Base-by-base conservation (phyloP, 2,888 invertebrate species). In the Ecliptopera silaceata region DNA sequence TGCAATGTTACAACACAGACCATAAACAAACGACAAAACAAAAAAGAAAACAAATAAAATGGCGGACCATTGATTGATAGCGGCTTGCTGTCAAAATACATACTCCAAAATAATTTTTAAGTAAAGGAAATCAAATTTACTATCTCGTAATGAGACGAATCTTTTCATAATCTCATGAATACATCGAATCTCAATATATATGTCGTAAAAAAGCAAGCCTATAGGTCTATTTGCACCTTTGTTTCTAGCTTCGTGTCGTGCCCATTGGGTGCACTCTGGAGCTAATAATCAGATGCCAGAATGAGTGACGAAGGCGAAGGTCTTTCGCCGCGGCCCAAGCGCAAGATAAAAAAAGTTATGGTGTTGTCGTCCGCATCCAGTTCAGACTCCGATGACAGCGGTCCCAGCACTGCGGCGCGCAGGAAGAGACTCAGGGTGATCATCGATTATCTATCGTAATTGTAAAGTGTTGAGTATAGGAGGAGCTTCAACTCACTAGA, bases 81-180 rank as follows among this genome's bases (percentile, higher is more conserved):
- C 90, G 87, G 91, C 88, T 90, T 90, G 85, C 90, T 91, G 91
- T 91, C 91, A 91, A 88, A 90, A 89, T 89, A 88, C 69, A n/a
- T n/a, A n/a, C n/a, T n/a, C 76, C 75, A 76, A 79, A 77, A 80
- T 74, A 75, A 71, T 74, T 80, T 77, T 29, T 70, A 81, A 76
- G 75, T 72, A 63, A 34, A 52, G 52, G 65, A 64, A 68, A 66
- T 73, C 75, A 60, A 68, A 70, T 69, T 70, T 70, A 65, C 59
- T 70, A 70, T 48, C 44, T 77, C 12, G 13, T 12, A 22, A 42
- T 72, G 70, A 64, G 68, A 73, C 63, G 65, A 66, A 74, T 71
- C 63, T 68, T 65, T 72, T 64, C 61, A 71, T 69, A 69, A 72
- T 73, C 80, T 76, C 70, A 85, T 84, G 83, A 84, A 71, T 73